Conservation (phyloP, 2,888 invertebrate species). For the Odontothrips loti region DNA sequence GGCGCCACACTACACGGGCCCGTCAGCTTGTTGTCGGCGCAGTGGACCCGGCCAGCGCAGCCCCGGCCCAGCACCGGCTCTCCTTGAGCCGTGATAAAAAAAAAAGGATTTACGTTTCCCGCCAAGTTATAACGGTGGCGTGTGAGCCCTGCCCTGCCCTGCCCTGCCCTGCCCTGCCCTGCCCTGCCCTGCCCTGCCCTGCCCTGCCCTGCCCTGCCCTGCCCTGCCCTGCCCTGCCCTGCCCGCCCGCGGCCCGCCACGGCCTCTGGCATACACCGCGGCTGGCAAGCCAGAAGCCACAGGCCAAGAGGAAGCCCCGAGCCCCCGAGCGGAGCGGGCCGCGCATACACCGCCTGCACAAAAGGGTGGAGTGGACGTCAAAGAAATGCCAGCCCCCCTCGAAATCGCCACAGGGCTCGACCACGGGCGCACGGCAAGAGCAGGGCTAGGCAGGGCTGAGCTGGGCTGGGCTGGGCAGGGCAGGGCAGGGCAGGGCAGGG, state of each 20-base stretch:
- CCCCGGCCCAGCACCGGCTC: not conserved
- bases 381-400: too few species aligned
- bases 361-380: too few species aligned
- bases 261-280: not conserved
- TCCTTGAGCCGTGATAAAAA: conserved; percentile 6
- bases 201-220: too few species aligned
- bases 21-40: too few species aligned
- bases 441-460: not conserved
- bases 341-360: not conserved
- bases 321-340: not conserved
- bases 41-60: not conserved
- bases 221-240: too few species aligned
- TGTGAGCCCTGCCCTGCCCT: not conserved
- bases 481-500: not conserved
- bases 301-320: too few species aligned
- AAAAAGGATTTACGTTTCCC: conserved; percentile 23
- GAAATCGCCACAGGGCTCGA: not conserved
- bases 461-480: not conserved
- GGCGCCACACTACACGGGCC: too few species aligned
- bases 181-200: too few species aligned
- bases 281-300: too few species aligned
- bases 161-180: too few species aligned
- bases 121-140: conserved; percentile 12
- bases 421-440: not conserved
- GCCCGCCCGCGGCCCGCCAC: too few species aligned